Evolutionary conservation across 2,888 invertebrate genomes (phyloP), one percentile per base, ranked within the genome.

Genomic region (Hipparchia semele): DNA sequence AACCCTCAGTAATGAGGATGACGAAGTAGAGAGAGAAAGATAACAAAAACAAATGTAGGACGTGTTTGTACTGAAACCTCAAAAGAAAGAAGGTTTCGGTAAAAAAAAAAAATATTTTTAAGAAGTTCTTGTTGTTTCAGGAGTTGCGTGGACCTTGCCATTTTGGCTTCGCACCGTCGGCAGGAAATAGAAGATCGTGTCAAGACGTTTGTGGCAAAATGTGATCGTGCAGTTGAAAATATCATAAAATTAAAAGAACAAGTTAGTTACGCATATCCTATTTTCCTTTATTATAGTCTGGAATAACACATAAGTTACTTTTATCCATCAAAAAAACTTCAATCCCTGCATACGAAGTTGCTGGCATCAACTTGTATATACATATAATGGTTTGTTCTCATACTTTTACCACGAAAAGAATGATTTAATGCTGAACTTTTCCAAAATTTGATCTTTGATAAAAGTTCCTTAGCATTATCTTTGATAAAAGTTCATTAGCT

Each of bases 131-230:
- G 53, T 45, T 59, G 33, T 83, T 88, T 75, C 77, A 94, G 93
- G 93, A 94, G 93, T 84, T 92, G 87, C 75, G 82, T 92, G 60
- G 90, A 92, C 73, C 83, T 93, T 6, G 91, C 90, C 23, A 90
- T 90, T 58, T 76, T 92, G 76, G 87, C 92, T 6, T 77, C 90
- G 75, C 90, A 92, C 77, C 86, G 92, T 13, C 86, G 88, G n/a
- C 86, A 86, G 72, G 93, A 92, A 75, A 80, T 93, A 80, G 91
- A 90, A 80, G 81, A 80, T n/a, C 84, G 92, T 76, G 86, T 90
- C 66, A 85, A 86, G 60, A 76, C 79, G 4, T 90, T 93, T 76
- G 73, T 84, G 7, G 81, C 83, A 61, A 92, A 90, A 89, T 92
- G 92, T 80, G 90, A 91, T 74, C 82, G 81, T 61, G 89, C 91